Conservation (phyloP, 2,797 vertebrate species). For the Tragopan temminckii region DNA sequence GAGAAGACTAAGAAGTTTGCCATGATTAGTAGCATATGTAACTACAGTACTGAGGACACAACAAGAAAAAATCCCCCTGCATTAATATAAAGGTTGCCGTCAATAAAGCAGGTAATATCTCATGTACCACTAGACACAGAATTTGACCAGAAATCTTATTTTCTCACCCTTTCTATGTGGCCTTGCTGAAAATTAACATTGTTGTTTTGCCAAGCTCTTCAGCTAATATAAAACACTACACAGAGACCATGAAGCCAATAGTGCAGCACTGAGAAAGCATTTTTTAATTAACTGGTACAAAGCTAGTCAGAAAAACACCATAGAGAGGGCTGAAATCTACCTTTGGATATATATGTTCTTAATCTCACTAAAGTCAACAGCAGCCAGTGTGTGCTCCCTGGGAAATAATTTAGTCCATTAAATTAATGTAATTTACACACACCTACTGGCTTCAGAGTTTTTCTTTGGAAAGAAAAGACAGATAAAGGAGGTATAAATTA, state of each 20-base stretch:
- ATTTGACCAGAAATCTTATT: neutral
- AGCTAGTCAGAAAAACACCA: neutral
- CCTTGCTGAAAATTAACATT: neutral
- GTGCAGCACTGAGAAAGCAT: neutral
- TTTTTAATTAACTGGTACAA: constrained; percentile 22
- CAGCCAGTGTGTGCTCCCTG: neutral
- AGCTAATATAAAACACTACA: neutral
- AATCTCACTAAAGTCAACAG: neutral
- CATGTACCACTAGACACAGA: neutral
- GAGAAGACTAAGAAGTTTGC: neutral
- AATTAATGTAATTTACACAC: neutral
- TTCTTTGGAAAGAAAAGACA: neutral
- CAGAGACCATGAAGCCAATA: neutral
- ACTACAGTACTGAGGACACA: neutral
- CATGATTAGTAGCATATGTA: neutral
- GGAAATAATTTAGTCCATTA: constrained; percentile 30
- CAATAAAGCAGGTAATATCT: neutral
- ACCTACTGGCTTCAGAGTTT: neutral
- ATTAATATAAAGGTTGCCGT: neutral
- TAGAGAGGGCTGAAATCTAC: neutral
- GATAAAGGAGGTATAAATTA: constrained; percentile 3
- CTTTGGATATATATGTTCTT: neutral
- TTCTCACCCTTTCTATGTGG: neutral
- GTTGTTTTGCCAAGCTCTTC: neutral
- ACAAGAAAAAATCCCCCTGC: neutral